Evolutionary conservation across 1,140 invertebrate species (phyloP).

Genomic region (Drosophila kohkoa): DNA sequence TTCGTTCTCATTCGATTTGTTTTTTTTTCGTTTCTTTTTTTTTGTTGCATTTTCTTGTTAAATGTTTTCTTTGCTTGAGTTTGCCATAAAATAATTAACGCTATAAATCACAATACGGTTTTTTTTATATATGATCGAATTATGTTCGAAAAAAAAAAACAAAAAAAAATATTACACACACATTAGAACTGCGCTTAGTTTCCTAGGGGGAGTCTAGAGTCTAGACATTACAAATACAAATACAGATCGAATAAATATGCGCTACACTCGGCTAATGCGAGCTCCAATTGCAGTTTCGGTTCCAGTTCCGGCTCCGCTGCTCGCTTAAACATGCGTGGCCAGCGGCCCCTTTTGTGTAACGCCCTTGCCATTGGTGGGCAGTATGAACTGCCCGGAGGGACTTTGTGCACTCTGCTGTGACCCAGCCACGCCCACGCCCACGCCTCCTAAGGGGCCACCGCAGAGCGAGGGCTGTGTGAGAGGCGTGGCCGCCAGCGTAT

Average conservation of each 20-base stretch:
- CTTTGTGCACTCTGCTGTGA: conserved; percentile 67
- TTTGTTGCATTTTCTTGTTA: conserved; percentile 10
- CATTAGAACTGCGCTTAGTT: conserved; percentile 30
- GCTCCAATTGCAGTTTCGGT: not conserved
- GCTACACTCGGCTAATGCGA: conserved; percentile 7
- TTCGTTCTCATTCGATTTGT: conserved; percentile 7
- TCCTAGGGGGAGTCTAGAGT: conserved; percentile 34
- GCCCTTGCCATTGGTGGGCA: conserved; percentile 83
- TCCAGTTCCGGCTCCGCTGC: conserved; percentile 5
- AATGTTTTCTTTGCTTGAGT: conserved; percentile 18
- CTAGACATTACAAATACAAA: conserved; percentile 34
- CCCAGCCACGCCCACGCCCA: conserved; percentile 26
- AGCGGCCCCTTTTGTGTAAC: conserved; percentile 78
- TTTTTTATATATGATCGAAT: conserved; percentile 54
- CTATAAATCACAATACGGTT: conserved; percentile 84
- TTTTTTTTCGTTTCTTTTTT: conserved; percentile 24
- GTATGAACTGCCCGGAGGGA: conserved; percentile 84
- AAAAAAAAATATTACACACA: conserved; percentile 28
- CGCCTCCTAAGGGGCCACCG: conserved; percentile 30
- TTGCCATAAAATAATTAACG: conserved; percentile 82
- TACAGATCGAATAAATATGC: conserved; percentile 50
- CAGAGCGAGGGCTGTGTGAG: conserved; percentile 47
- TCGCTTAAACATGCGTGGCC: conserved; percentile 81
- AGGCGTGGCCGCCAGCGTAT: conserved; percentile 80
- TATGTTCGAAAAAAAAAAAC: conserved; percentile 50